Evolutionary conservation across 2,888 invertebrate species (phyloP).

Genomic region (Exocentrus adspersus): DNA sequence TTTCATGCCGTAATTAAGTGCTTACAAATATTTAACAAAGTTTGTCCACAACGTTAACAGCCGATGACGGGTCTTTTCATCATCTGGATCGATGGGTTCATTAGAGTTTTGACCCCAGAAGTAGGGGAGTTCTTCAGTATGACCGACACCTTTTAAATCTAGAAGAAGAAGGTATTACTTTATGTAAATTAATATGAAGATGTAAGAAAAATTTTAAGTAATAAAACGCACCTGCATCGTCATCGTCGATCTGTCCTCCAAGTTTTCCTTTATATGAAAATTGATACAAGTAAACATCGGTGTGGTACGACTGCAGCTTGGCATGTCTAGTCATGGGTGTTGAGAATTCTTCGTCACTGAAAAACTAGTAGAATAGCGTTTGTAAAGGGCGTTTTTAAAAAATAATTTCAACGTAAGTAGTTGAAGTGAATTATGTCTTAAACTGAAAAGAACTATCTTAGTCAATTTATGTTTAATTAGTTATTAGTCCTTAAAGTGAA

Average conservation of each 20-base stretch:
- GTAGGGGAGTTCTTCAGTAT: too few species aligned
- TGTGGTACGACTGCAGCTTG: constrained; percentile 18
- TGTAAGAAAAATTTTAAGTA: too few species aligned
- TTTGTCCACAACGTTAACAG: constrained; percentile 37
- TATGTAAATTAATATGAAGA: too few species aligned
- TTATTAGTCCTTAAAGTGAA: neutral
- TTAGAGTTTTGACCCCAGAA: too few species aligned
- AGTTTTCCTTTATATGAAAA: constrained; percentile 25
- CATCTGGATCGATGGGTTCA: constrained; percentile 27
- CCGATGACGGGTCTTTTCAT: constrained; percentile 34
- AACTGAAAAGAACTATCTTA: too few species aligned
- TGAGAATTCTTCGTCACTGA: constrained; percentile 10
- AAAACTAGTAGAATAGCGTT: constrained; percentile 18
- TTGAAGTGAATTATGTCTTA: too few species aligned
- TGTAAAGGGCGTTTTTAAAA: too few species aligned
- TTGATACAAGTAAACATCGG: constrained; percentile 29
- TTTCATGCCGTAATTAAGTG: neutral
- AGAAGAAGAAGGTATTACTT: too few species aligned
- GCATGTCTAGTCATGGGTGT: constrained; percentile 14
- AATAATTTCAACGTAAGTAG: too few species aligned
- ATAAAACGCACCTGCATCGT: neutral
- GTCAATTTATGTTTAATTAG: neutral
- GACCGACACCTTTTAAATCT: too few species aligned
- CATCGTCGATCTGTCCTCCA: neutral
- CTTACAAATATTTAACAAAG: constrained; percentile 37